phyloP scores from a whole-genome alignment of 1,140 invertebrate species.

The Microplitis mediator region DNA sequence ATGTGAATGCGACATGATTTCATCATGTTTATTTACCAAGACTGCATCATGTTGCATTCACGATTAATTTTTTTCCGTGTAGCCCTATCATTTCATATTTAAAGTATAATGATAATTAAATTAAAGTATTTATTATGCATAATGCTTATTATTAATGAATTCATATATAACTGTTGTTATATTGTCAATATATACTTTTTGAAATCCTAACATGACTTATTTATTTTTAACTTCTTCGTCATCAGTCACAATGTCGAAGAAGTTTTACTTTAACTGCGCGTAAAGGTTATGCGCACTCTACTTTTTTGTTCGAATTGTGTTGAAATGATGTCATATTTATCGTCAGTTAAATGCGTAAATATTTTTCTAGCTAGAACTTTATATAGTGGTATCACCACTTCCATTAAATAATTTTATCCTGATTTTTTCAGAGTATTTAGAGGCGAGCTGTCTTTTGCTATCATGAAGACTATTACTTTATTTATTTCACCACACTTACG shows the following conservation, averaged over 20 bases:
- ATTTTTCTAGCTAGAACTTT: conserved; percentile 48
- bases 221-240: not conserved
- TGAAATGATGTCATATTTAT: conserved; percentile 49
- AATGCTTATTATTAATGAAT: not conserved
- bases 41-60: no score
- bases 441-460: conserved; percentile 52
- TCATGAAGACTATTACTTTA: conserved; percentile 45
- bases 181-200: not conserved
- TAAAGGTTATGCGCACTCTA: not conserved
- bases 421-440: conserved; percentile 52
- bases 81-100: not conserved
- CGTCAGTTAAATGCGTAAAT: conserved; percentile 39
- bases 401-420: conserved; percentile 52
- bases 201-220: not conserved
- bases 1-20: no score
- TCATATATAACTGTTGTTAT: not conserved
- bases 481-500: conserved; percentile 20
- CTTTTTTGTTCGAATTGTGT: not conserved
- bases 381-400: conserved; percentile 48
- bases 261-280: not conserved
- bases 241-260: not conserved
- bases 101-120: not conserved
- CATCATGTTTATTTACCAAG: no score
- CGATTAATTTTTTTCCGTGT: no score
- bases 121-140: not conserved